Conservation (phyloP, 2,888 invertebrate species). For the Eristalis intricaria region DNA sequence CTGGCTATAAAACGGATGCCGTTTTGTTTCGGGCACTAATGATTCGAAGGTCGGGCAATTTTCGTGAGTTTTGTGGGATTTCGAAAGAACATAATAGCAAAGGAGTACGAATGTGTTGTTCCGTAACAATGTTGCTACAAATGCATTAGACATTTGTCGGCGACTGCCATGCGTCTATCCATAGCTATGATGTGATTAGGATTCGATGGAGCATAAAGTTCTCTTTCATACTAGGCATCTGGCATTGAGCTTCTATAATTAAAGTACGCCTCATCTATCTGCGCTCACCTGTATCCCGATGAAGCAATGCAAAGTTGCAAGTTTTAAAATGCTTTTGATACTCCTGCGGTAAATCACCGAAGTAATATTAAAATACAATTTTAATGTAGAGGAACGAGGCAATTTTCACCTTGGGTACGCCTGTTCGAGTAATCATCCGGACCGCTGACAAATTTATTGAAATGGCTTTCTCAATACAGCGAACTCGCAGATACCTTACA, state of each 20-base stretch:
- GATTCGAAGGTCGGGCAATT: slow-evolving; percentile 53
- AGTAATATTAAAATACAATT: slow-evolving; percentile 69
- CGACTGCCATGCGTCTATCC: slow-evolving; percentile 34
- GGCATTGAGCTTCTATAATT: slow-evolving; percentile 39
- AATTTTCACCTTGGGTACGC: slow-evolving; percentile 71
- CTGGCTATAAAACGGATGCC: slow-evolving; percentile 66
- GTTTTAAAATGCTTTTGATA: slow-evolving; percentile 13
- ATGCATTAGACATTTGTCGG: slow-evolving; percentile 46
- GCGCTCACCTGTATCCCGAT: slow-evolving; percentile 27
- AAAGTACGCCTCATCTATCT: slow-evolving; percentile 21
- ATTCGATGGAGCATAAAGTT: slow-evolving; percentile 67
- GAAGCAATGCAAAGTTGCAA: slow-evolving; percentile 42
- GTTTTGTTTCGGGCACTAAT: slow-evolving; percentile 64
- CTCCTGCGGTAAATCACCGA: slow-evolving; percentile 53
- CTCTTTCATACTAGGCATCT: slow-evolving; percentile 47
- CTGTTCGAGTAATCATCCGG: slow-evolving; percentile 64
- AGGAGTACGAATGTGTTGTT: slow-evolving; percentile 25
- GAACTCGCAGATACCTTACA: slow-evolving; percentile 3
- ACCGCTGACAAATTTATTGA: slow-evolving; percentile 71
- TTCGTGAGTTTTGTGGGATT: slow-evolving; percentile 54
- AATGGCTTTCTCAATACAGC: slow-evolving; percentile 65
- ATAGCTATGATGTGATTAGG: slow-evolving; percentile 56
- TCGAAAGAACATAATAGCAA: slow-evolving; percentile 46
- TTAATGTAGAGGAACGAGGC: slow-evolving; percentile 65
- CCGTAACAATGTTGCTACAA: slow-evolving; percentile 48